A percentile compares a stretch with the other conserved stretches of the same genome.
Evolutionary conservation across 2,113 vertebrate genomes (phyloP).

Genomic region (Procavia capensis): DNA sequence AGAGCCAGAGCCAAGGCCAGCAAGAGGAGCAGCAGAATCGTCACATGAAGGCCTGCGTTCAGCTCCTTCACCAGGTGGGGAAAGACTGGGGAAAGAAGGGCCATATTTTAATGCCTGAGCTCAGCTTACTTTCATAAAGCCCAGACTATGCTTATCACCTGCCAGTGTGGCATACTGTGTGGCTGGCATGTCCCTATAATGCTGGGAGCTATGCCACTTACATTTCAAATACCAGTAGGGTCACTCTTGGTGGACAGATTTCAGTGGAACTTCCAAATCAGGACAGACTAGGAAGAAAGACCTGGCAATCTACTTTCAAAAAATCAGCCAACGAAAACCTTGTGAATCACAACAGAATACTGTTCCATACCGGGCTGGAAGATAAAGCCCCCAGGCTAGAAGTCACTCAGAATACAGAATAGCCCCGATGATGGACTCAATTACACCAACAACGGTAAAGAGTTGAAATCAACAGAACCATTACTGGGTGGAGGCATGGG

Average conservation of each 20-base stretch:
- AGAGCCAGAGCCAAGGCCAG: constrained; percentile 91
- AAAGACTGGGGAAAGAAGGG: constrained; percentile 91
- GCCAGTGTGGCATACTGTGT: background rate
- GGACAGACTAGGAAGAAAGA: background rate
- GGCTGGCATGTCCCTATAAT: background rate
- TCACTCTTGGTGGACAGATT: background rate
- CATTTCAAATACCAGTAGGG: background rate
- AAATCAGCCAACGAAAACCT: background rate
- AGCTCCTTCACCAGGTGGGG: constrained; percentile 93
- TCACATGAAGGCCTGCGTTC: constrained; percentile 93
- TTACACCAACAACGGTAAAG: background rate
- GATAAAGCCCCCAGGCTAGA: background rate
- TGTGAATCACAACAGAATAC: background rate
- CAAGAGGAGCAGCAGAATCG: constrained; percentile 94
- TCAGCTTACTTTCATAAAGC: background rate
- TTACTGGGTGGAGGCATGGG: background rate
- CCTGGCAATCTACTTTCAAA: background rate
- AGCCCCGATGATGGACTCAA: background rate
- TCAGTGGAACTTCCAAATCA: background rate
- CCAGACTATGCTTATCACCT: background rate
- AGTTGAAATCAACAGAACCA: too few species aligned
- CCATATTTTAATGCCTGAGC: background rate
- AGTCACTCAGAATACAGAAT: background rate
- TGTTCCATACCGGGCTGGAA: background rate
- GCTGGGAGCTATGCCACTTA: background rate